These are phyloP conservation scores for Limnephilus marmoratus DNA, from an alignment of 2,888 invertebrate genomes.

Conservation along the genomic window DNA sequence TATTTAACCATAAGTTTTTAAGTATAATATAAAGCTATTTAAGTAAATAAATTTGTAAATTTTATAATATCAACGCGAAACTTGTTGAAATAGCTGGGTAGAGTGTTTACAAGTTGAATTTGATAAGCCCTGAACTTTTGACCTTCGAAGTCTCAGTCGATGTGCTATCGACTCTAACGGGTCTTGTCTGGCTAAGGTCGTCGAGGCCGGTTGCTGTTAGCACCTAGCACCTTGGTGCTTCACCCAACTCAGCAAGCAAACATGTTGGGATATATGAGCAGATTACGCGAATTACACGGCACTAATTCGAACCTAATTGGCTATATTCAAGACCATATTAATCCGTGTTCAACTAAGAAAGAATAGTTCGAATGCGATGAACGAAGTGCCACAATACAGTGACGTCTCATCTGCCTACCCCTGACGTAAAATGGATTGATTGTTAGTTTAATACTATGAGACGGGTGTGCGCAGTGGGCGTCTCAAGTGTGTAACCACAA, in stretches of 20 bases:
- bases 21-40: no score
- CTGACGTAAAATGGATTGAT: no score
- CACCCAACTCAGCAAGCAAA: neutral
- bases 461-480: no score
- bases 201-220: neutral
- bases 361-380: neutral
- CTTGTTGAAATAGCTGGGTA: neutral
- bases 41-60: neutral
- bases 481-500: no score
- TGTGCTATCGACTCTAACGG: neutral
- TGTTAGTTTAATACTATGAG: no score
- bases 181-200: neutral
- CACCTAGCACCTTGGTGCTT: neutral
- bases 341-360: neutral
- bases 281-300: neutral
- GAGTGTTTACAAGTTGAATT: neutral
- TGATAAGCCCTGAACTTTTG: constrained; percentile 6
- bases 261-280: neutral
- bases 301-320: neutral
- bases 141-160: neutral
- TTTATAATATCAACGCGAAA: neutral
- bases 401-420: no score
- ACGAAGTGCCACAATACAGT: no score
- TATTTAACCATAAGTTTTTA: no score
- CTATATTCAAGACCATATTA: neutral